Conservation (phyloP, 1,140 invertebrate genomes). For the Psix sp. region DNA sequence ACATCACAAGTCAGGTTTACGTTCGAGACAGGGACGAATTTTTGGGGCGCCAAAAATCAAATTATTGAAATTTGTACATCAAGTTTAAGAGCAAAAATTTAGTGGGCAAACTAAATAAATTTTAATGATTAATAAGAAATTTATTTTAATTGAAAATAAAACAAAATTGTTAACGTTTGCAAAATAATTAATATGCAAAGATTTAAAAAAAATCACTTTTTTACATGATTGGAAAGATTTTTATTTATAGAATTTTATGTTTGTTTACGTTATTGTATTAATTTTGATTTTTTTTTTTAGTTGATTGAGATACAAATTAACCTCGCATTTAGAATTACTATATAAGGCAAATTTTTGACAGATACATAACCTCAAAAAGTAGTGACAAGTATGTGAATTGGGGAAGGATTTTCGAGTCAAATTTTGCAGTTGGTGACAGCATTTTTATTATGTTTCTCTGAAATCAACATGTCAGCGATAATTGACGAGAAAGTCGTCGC, state of each 20-base stretch:
- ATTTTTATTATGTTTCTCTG: constrained; percentile 15
- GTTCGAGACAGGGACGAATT: constrained; percentile 14
- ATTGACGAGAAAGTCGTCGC: constrained; percentile 76
- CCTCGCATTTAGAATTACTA: neutral
- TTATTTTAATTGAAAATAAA: too few relatives aligned
- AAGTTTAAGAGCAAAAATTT: neutral
- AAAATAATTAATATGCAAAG: too few relatives aligned
- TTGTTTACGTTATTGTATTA: too few relatives aligned
- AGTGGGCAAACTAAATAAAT: neutral
- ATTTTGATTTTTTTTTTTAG: neutral
- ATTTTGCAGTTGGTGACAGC: neutral
- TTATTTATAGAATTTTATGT: too few relatives aligned
- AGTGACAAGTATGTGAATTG: neutral
- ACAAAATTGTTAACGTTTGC: too few relatives aligned
- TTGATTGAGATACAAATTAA: neutral
- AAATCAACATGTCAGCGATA: constrained; percentile 68
- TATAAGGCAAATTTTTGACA: constrained; percentile 14
- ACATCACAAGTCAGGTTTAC: constrained; percentile 28
- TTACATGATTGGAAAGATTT: too few relatives aligned
- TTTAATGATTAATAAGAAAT: too few relatives aligned
- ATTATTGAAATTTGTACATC: neutral
- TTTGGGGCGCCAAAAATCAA: constrained; percentile 1
- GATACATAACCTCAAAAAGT: constrained; percentile 21
- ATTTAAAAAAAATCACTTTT: too few relatives aligned
- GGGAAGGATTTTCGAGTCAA: neutral